Percentiles rank a stretch among this genome's conserved stretches.
Evolutionary conservation across 1,140 invertebrate genomes (phyloP).

Genomic region (Drosophila rufa): DNA sequence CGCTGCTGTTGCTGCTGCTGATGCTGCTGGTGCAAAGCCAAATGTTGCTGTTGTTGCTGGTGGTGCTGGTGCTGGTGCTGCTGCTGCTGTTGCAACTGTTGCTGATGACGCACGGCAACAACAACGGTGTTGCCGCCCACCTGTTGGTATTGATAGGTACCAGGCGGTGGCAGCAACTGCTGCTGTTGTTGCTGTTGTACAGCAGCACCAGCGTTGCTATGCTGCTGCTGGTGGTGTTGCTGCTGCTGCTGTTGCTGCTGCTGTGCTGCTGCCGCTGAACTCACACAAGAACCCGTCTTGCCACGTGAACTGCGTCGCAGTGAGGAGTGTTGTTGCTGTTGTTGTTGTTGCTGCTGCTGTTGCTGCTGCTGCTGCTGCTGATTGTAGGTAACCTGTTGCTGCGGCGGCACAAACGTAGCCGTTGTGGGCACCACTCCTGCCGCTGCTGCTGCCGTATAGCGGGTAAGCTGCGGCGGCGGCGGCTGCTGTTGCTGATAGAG

Average conservation of each 20-base stretch:
- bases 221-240: constrained; percentile 62
- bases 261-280: constrained; percentile 78
- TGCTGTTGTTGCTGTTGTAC: constrained; percentile 54
- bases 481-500: constrained; percentile 67
- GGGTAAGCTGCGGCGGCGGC: constrained; percentile 50
- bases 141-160: constrained; percentile 72
- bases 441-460: constrained; percentile 45
- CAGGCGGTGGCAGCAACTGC: constrained; percentile 54
- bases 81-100: constrained; percentile 70
- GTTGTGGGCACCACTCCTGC: constrained; percentile 32
- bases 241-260: constrained; percentile 62
- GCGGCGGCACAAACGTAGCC: constrained; percentile 73
- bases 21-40: constrained; percentile 36
- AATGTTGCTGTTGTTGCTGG: constrained; percentile 48
- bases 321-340: constrained; percentile 71
- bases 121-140: constrained; percentile 74
- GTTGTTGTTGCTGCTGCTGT: constrained; percentile 56
- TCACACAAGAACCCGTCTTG: constrained; percentile 85
- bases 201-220: constrained; percentile 64
- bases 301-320: constrained; percentile 83
- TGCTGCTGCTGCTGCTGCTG: constrained; percentile 60
- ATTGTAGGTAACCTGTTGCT: constrained; percentile 56
- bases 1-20: constrained; percentile 71
- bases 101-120: constrained; percentile 71
- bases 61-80: constrained; percentile 54